A percentile compares a stretch with the other conserved stretches of the same genome.
Conservation (phyloP, 2,797 vertebrate species). For the Cirrhinus mrigala region DNA sequence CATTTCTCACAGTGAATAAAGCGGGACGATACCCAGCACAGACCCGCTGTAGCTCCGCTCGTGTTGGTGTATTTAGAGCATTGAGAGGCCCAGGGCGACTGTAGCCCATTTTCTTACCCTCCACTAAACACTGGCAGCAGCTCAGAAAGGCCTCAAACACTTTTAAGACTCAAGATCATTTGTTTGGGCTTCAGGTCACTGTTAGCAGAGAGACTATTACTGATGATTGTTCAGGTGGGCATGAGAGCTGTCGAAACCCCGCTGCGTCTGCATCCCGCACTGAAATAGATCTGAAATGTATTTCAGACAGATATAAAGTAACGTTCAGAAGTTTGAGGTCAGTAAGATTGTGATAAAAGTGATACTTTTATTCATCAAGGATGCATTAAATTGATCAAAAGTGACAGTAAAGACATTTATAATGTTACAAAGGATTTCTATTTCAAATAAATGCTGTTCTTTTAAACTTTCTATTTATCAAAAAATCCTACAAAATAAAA, state of each 20-base stretch:
- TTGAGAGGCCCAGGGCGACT: slow-evolving; percentile 44
- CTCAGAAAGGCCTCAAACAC: neutral
- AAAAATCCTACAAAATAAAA: neutral
- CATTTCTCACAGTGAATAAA: slow-evolving; percentile 35
- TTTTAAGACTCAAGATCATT: slow-evolving; percentile 31
- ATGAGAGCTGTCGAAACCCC: neutral
- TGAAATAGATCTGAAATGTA: neutral
- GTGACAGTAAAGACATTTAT: neutral
- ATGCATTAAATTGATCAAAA: neutral
- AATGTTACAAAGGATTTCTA: neutral
- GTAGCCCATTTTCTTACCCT: slow-evolving; percentile 56
- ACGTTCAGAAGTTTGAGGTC: neutral
- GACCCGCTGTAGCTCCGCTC: slow-evolving; percentile 14
- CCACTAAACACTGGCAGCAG: neutral
- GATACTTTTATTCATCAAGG: neutral
- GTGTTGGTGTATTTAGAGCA: slow-evolving; percentile 52
- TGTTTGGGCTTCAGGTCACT: slow-evolving; percentile 23
- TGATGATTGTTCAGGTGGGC: neutral
- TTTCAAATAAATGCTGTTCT: neutral
- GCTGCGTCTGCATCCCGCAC: neutral
- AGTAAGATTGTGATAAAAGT: neutral
- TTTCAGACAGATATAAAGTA: neutral
- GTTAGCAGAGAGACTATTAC: neutral
- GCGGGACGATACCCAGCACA: slow-evolving; percentile 7
- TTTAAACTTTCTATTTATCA: neutral